phyloP scores from a whole-genome alignment of 2,113 vertebrate genomes.

The Neofelis nebulosa region DNA sequence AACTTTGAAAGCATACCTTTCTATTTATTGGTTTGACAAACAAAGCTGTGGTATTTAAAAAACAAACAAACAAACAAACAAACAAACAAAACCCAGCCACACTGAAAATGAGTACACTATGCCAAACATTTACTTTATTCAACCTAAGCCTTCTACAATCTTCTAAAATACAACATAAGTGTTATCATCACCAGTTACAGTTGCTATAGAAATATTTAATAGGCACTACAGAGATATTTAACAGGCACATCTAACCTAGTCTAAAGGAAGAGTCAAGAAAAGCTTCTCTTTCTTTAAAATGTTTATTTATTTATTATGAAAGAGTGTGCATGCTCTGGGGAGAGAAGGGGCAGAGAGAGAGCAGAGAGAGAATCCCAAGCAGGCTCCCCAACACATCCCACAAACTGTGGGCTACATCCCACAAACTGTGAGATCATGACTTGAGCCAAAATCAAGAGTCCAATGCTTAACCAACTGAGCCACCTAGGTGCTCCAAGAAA shows the following conservation, averaged over 20 bases:
- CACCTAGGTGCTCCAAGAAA: background rate
- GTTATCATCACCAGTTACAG: background rate
- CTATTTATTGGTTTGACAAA: background rate
- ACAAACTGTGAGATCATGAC: no score
- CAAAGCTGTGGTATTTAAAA: background rate
- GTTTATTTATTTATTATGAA: no score
- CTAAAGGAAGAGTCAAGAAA: background rate
- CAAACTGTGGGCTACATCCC: no score
- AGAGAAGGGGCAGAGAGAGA: no score
- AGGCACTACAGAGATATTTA: background rate
- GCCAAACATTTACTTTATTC: background rate
- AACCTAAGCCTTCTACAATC: background rate
- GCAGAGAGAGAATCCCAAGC: no score
- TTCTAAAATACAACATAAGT: background rate
- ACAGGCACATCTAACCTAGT: background rate
- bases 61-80: background rate
- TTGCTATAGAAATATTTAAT: background rate
- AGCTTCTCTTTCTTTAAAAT: background rate
- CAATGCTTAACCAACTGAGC: no score
- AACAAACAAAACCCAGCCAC: background rate
- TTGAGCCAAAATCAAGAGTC: no score
- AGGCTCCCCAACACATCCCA: no score
- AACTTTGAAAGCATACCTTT: background rate
- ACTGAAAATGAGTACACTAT: background rate
- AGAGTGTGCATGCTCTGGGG: no score